phyloP scores from a whole-genome alignment of 2,797 vertebrate species.

The Chromis chromis region DNA sequence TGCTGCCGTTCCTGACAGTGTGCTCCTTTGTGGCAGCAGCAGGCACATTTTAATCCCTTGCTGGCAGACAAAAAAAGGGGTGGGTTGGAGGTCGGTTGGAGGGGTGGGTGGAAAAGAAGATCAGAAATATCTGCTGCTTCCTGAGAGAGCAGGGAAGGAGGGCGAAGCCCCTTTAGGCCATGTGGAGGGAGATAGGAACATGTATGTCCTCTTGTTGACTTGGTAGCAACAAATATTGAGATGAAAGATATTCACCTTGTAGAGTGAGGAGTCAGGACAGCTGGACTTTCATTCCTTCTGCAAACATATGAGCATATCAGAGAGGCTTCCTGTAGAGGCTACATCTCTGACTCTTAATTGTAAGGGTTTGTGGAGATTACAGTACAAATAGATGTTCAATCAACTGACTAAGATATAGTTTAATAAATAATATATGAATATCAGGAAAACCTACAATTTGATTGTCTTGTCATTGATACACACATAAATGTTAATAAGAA shows the following conservation, averaged over 20 bases:
- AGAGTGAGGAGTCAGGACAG: conserved; percentile 1
- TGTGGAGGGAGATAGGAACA: conserved; percentile 3
- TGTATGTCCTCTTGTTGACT: conserved; percentile 33
- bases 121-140: conserved; percentile 51
- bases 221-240: conserved; percentile 46
- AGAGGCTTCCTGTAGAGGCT: conserved; percentile 27
- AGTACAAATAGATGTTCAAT: neutral
- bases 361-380: neutral
- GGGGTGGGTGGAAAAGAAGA: conserved; percentile 17
- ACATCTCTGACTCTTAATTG: conserved; percentile 23
- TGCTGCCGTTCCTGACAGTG: conserved; percentile 56
- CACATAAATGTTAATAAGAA: neutral
- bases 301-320: conserved; percentile 27
- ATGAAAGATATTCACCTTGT: conserved; percentile 51
- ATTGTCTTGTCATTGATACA: neutral
- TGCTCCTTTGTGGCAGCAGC: conserved; percentile 59
- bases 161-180: conserved; percentile 34
- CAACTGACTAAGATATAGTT: neutral
- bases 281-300: conserved; percentile 36
- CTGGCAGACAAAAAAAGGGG: conserved; percentile 47
- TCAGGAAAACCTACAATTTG: no score
- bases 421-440: neutral
- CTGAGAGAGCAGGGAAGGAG: conserved; percentile 34
- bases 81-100: neutral
- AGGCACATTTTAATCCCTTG: conserved; percentile 66